Percentiles rank a stretch among this genome's conserved stretches.
phyloP scores from a whole-genome alignment of 2,888 invertebrate species.

The Drosophila kokeensis region DNA sequence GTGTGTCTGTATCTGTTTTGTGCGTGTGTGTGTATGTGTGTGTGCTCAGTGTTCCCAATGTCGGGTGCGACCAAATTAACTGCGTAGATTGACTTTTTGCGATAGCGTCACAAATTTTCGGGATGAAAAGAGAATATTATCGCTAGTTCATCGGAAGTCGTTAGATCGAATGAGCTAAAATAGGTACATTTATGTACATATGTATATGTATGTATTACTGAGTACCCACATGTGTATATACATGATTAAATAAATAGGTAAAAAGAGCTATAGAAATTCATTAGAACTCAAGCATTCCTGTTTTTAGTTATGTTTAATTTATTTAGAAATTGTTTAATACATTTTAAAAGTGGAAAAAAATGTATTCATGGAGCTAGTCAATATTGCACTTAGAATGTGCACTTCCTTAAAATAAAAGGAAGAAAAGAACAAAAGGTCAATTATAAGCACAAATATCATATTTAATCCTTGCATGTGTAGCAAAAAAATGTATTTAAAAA shows the following conservation, averaged over 20 bases:
- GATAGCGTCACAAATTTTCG: constrained; percentile 70
- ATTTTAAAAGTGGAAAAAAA: not conserved
- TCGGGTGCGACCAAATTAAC: constrained; percentile 67
- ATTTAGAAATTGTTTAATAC: not conserved
- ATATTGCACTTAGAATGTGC: not conserved
- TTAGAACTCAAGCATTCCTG: not conserved
- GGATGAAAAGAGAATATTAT: constrained; percentile 73
- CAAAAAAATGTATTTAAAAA: not conserved
- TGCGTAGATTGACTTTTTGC: constrained; percentile 66
- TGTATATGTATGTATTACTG: not conserved
- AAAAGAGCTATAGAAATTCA: not conserved
- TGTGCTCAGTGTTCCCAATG: constrained; percentile 13
- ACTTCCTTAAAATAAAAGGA: not conserved
- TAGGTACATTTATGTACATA: not conserved
- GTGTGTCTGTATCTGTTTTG: constrained; percentile 18
- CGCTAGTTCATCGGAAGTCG: constrained; percentile 69
- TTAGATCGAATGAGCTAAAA: constrained; percentile 50
- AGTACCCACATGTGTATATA: not conserved
- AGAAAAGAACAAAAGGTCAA: not conserved
- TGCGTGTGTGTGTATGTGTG: constrained; percentile 12
- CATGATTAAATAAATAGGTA: not conserved
- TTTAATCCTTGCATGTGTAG: not conserved
- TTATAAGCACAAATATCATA: not conserved
- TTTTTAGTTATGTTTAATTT: not conserved
- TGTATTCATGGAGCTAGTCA: not conserved